phyloP scores from a whole-genome alignment of 2,113 vertebrate genomes.

The Heterotis niloticus region DNA sequence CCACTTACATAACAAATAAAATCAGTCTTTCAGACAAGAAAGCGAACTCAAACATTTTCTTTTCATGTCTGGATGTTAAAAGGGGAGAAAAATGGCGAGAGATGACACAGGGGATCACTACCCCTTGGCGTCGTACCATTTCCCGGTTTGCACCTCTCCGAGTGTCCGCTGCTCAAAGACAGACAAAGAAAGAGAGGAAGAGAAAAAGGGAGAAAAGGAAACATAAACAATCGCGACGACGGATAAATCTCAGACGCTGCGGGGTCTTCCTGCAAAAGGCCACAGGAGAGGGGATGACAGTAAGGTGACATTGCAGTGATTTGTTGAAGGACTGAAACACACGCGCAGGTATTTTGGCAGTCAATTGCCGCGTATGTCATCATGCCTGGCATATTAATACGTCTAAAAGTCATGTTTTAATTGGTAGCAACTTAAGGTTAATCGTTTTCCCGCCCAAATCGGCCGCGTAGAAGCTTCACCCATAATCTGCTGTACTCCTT shows the following conservation, averaged over 20 bases:
- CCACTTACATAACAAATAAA: conserved; percentile 32
- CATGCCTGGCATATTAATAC: conserved; percentile 51
- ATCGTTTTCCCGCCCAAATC: conserved; percentile 51
- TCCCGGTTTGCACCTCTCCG: conserved; percentile 1
- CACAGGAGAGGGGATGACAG: background rate
- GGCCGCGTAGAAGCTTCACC: no score
- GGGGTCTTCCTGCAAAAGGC: background rate
- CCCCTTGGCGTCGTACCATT: background rate
- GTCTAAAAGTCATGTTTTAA: conserved; percentile 62
- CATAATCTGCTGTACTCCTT: no score
- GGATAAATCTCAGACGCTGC: background rate
- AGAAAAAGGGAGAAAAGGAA: background rate
- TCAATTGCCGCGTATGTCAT: conserved; percentile 38
- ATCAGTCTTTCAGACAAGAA: background rate
- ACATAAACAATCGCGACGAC: background rate
- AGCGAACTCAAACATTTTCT: conserved; percentile 6
- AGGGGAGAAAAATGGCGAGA: background rate
- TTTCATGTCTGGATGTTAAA: conserved; percentile 7
- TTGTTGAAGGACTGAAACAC: background rate
- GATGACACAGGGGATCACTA: background rate
- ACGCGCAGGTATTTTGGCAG: background rate
- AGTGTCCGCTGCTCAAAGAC: background rate
- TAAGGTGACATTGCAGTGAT: background rate
- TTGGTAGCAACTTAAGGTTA: conserved; percentile 65
- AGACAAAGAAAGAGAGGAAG: background rate